Evolutionary conservation across 2,797 vertebrate species (phyloP), one percentile per base, ranked within the genome.

Genomic region (Streptopelia turtur): DNA sequence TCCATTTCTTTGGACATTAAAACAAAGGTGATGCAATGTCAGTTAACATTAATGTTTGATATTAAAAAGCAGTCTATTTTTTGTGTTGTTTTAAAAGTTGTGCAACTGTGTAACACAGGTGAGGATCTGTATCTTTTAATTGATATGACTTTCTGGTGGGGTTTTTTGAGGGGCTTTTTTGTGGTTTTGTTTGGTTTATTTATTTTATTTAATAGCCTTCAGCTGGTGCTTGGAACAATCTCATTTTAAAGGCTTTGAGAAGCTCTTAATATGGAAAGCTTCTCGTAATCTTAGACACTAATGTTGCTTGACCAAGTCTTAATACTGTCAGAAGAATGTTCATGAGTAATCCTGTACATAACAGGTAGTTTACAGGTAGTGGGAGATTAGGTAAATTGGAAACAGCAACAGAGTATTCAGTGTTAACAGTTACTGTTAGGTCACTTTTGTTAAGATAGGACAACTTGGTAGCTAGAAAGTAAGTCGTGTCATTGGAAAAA

Each of bases 271-370:
- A 30, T 95, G 81, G 68, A 93, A 91, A 59, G 72, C 81, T 90
- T 60, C 82, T 89, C 61, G 37, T 93, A 80, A 76, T 95, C 90
- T 94, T 83, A 33, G 35, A 35, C 49, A 27, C 53, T 95, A 66
- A 70, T 70, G 68, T 95, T 82, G 49, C 86, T 86, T 76, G 86
- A 83, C 90, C 35, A 33, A 84, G 83, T 74, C 68, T 93, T 93
- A 92, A 80, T 70, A 18, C 71, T 74, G 27, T 80, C 5, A 5
- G 63, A 92, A 83, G 78, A 80, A 50, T 39, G 78, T 87, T 77
- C 49, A 0, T 39, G 28, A 64, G 71, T 84, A 90, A 87, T 87
- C 75, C 57, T 80, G 24, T 72, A 31, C 2, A 4, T 86, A 66
- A 53, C 24, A 80, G 78, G 56, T 95, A 64, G 66, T 87, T 80